Base-by-base conservation (phyloP, 2,113 vertebrate species). In the Albula glossodonta region DNA sequence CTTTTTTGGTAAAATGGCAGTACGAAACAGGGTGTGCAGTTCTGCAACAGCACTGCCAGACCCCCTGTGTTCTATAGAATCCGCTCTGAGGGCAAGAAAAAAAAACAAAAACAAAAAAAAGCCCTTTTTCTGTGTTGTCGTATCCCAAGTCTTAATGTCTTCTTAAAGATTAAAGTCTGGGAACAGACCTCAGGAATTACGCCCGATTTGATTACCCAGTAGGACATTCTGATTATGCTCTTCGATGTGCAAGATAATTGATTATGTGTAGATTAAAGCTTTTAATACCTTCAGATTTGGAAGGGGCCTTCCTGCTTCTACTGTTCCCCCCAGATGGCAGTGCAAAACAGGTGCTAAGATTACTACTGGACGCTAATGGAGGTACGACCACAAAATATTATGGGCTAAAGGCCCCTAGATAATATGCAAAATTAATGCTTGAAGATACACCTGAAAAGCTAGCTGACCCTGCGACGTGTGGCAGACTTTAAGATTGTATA, bases 251-350 rank as follows among this genome's bases (percentile, higher is more conserved):
- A 83, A 66, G 82, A 49, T 83, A 25, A 83, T 83, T 66, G 82
- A 84, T 48, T 77, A 9, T 78, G 53, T 48, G 60, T 51, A 4
- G 84, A 88, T 70, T 79, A 88, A 88, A 90, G 82, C 50, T 87
- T 80, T 57, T 79, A 56, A 79, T 53, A 57, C 74, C 51, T 51
- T 79, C 51, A 19, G 84, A 56, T 13, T 51, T 50, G 22, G 31
- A 51, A 66, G 41, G 22, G 66, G 31, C 8, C 15, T 66, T 22
- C 56, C 22, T 25, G 48, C 5, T 31, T 74, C 66, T 56, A 51
- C 15, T 49, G 31, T 66, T 60, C 82, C 19, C 56, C 57, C 41
- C 41, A 50, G 41, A 83, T 52, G 51, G 11, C 49, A 78, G n/a
- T 7, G 78, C 3, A 57, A 51, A 80, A 51, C 41, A 51, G 52